Conservation (phyloP, 2,113 vertebrate species). For the Brienomyrus brachyistius region DNA sequence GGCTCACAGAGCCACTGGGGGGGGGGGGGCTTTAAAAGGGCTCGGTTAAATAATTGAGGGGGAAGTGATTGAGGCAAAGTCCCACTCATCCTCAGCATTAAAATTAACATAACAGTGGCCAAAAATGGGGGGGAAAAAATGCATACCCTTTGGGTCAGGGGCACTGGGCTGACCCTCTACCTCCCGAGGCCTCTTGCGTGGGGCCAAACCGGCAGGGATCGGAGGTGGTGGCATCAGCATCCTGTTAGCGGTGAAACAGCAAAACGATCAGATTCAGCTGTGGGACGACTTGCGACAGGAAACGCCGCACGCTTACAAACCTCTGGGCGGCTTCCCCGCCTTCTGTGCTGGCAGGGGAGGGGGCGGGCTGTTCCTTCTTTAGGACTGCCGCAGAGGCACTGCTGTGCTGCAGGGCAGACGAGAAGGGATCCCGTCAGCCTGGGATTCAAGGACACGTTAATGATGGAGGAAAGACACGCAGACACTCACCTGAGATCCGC, state of each 20-base stretch:
- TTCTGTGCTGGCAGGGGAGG: constrained; percentile 29
- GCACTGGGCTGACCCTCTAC: constrained; percentile 6
- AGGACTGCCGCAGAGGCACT: constrained; percentile 26
- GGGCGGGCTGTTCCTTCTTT: constrained; percentile 26
- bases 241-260: constrained; percentile 32
- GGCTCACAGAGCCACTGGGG: neutral
- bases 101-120: neutral
- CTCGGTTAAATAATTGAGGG: constrained; percentile 43
- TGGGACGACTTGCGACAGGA: neutral
- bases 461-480: neutral
- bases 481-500: constrained; percentile 28
- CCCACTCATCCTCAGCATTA: neutral
- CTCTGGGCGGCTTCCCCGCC: constrained; percentile 46
- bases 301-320: constrained; percentile 29
- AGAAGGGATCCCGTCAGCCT: neutral
- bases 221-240: constrained; percentile 63
- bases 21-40: constrained; percentile 40
- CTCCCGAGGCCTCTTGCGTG: constrained; percentile 52
- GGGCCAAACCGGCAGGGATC: constrained; percentile 26
- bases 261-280: neutral
- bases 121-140: neutral
- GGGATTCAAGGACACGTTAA: neutral
- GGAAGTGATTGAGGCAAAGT: constrained; percentile 30
- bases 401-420: constrained; percentile 28
- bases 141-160: constrained; percentile 42